Evolutionary conservation across 2,113 vertebrate species (phyloP).

Genomic region (Neodon shergylaensis): DNA sequence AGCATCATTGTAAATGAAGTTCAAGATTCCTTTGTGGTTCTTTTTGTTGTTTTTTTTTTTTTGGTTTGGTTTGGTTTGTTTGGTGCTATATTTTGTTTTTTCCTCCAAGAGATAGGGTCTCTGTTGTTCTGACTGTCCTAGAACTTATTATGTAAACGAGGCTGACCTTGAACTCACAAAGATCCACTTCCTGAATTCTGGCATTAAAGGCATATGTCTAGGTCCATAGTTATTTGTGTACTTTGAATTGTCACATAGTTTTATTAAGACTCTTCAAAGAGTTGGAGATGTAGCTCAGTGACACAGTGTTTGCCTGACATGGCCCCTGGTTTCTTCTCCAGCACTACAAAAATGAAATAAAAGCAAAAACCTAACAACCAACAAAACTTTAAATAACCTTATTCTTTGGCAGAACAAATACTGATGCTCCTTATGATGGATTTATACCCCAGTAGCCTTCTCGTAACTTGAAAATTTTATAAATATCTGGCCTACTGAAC

Average conservation of each 20-base stretch:
- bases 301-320: neutral
- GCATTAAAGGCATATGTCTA: neutral
- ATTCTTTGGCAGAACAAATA: neutral
- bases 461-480: neutral
- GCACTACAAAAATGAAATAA: neutral
- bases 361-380: neutral
- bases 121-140: neutral
- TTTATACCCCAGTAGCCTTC: neutral
- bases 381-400: neutral
- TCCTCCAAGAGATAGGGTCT: neutral
- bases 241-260: conserved; percentile 43
- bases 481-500: neutral
- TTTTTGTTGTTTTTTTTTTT: neutral
- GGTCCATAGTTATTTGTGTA: neutral
- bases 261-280: neutral
- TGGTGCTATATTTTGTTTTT: neutral
- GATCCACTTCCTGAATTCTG: neutral
- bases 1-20: neutral
- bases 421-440: neutral
- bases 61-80: no score
- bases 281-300: neutral
- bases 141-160: neutral
- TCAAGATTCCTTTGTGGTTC: conserved; percentile 28
- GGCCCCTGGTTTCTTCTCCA: neutral
- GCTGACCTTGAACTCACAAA: neutral